Evolutionary conservation across 2,888 invertebrate species (phyloP).

Genomic region (Tachina lurida): DNA sequence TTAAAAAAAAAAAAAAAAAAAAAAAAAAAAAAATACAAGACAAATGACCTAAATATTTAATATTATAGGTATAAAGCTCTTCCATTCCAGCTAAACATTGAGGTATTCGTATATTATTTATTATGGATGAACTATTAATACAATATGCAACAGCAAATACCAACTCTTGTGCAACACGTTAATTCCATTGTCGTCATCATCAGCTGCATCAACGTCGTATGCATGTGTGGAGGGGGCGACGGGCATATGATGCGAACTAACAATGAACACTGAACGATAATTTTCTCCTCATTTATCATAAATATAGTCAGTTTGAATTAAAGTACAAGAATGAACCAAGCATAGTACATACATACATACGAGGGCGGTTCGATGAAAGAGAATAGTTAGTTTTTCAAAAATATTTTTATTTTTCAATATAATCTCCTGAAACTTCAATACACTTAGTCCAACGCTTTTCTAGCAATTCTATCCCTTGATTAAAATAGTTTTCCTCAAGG

Average conservation of each 20-base stretch:
- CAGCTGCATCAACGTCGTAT: conserved; percentile 23
- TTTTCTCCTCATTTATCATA: conserved; percentile 68
- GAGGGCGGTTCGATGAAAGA: too few species aligned
- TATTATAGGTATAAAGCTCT: not conserved
- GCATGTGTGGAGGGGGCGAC: conserved; percentile 68
- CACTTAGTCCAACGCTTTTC: too few species aligned
- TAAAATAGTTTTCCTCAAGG: too few species aligned
- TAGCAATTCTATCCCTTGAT: too few species aligned
- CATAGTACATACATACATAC: conserved; percentile 28
- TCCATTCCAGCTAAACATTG: not conserved
- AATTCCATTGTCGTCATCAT: conserved; percentile 21
- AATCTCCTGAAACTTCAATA: too few species aligned
- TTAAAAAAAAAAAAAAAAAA: too few species aligned
- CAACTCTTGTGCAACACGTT: conserved; percentile 43
- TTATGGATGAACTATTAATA: conserved; percentile 48
- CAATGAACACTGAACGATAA: conserved; percentile 29
- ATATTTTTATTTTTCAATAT: too few species aligned
- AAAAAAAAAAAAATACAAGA: too few species aligned
- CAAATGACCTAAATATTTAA: conserved; percentile 12
- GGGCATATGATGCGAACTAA: too few species aligned
- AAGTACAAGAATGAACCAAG: conserved; percentile 42
- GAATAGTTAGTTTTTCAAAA: too few species aligned
- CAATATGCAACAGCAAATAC: conserved; percentile 55
- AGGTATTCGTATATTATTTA: conserved; percentile 43
- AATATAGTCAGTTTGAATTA: conserved; percentile 35